Base-by-base conservation (phyloP, 1,140 invertebrate genomes). In the Drosophila aff. region DNA sequence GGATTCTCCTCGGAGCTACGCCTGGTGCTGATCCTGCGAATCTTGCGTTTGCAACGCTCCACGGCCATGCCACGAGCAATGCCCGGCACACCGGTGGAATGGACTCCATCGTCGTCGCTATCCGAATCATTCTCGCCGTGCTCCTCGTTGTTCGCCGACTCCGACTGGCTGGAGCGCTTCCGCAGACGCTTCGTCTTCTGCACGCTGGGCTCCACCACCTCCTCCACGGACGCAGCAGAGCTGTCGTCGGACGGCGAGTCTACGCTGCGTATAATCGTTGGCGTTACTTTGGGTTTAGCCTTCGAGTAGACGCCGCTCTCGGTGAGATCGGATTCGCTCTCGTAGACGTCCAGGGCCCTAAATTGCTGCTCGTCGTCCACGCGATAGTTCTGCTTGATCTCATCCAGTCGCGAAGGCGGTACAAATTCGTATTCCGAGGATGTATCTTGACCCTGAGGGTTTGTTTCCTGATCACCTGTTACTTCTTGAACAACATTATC, bases 291-390 rank as follows among this genome's bases (percentile, higher is more conserved):
- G 4, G 50, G 21, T 11, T 76, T 86, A 10, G 64, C 83, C 50
- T 92, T 92, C 3, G 81, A 89, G 33, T 92, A 92, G 4, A 92
- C 76, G 21, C 85, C 85, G 43, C 86, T 82, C 40, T 92, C 91
- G 9, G 81, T 82, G 44, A 92, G 80, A 79, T 92, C 91, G 8
- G 92, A 92, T 81, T 92, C 91, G 57, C 91, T 92, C 50, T 92
- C 91, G 50, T 92, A 92, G 10, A 92, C 91, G 76, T 92, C 91
- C 18, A 91, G 33, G 2, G 91, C 91, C 28, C 91, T 77, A 36
- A 92, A 92, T 21, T 92, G 79, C 58, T 79, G 81, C 18, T 86
- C 76, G 41, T 89, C 84, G 41, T 89, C 84, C 8, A 92, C 92
- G 9, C 89, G 79, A 81, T 83, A 92, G 44, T 85, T 91, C 57